Evolutionary conservation across 2,113 vertebrate genomes (phyloP).

Genomic region (Rattus rattus): DNA sequence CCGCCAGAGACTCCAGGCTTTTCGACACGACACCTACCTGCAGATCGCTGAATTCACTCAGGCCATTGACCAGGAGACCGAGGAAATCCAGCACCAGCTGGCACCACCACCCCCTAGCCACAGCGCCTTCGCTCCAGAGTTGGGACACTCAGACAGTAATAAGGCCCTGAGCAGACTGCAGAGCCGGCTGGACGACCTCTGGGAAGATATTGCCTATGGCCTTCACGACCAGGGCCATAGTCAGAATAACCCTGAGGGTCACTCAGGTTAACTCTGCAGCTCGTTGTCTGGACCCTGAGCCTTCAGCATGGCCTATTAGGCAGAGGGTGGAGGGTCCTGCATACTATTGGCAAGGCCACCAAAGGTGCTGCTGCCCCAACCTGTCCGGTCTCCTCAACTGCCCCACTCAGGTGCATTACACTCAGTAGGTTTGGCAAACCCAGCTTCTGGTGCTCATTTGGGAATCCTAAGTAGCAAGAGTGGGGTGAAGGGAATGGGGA

Average conservation of each 20-base stretch:
- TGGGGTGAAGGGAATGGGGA: not conserved
- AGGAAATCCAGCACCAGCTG: conserved; percentile 85
- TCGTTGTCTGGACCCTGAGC: not conserved
- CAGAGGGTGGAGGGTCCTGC: conserved; percentile 36
- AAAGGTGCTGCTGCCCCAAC: not conserved
- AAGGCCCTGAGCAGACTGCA: conserved; percentile 87
- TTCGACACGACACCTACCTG: conserved; percentile 86
- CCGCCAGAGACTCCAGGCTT: conserved; percentile 85
- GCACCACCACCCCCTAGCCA: conserved; percentile 65
- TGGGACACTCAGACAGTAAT: not conserved
- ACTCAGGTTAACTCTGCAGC: not conserved
- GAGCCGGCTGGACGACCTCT: conserved; percentile 89
- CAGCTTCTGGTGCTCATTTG: conserved; percentile 62
- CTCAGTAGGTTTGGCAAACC: conserved; percentile 67
- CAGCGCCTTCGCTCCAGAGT: not conserved
- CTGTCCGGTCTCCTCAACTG: not conserved
- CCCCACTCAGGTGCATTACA: conserved; percentile 64
- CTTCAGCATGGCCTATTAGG: not conserved
- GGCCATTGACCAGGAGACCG: conserved; percentile 87
- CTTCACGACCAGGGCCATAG: conserved; percentile 75
- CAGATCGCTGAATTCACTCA: conserved; percentile 88
- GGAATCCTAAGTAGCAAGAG: conserved; percentile 14
- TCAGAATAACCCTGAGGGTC: conserved; percentile 49
- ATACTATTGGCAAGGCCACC: not conserved
- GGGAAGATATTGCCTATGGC: conserved; percentile 90